Evolutionary conservation across 2,888 invertebrate species (phyloP), one percentile per base, ranked within the genome.

Genomic region (Scaptomyza flava): DNA sequence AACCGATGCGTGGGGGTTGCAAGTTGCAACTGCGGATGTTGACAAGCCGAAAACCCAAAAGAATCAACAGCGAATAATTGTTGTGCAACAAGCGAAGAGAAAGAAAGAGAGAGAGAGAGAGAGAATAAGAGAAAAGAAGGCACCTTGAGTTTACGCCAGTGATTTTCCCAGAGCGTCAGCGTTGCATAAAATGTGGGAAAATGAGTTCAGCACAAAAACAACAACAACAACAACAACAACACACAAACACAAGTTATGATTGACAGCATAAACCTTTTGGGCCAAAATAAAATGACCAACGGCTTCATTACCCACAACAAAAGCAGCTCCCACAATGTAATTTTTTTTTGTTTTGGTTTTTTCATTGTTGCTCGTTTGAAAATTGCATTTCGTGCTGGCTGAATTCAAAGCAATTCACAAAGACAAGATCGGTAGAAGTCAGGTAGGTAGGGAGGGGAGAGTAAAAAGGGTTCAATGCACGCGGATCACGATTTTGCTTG

Each of bases 401-500:
- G 65, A 69, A 66, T 68, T 71, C 58, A 60, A 81, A 77, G 77
- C 72, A 73, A 69, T 73, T 79, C 62, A 73, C 62, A 42, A 38
- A 38, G 48, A 62, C 62, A 50, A 62, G 63, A 62, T 61, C 47
- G 62, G 12, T 17, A 31, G 48, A 33, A 0, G 12, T 33, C 12
- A 12, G 11, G n/a, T 3, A 0, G 51, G 1, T 3, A 0, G 51
- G 1, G 36, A 1, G 36, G 20, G 6, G 8, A 6, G 17, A n/a
- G 0, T 20, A 42, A 9, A 34, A 72, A 72, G 70, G 77, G 90
- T 90, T 89, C 89, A 89, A 77, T 85, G 90, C 85, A 87, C 90
- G 87, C 89, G 83, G 89, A 89, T 90, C 90, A 90, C 90, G 90
- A 90, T 89, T 90, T 68, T 65, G 56, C 43, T 45, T 45, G 31